Conservation (phyloP, 2,113 vertebrate genomes). For the Charina bottae region DNA sequence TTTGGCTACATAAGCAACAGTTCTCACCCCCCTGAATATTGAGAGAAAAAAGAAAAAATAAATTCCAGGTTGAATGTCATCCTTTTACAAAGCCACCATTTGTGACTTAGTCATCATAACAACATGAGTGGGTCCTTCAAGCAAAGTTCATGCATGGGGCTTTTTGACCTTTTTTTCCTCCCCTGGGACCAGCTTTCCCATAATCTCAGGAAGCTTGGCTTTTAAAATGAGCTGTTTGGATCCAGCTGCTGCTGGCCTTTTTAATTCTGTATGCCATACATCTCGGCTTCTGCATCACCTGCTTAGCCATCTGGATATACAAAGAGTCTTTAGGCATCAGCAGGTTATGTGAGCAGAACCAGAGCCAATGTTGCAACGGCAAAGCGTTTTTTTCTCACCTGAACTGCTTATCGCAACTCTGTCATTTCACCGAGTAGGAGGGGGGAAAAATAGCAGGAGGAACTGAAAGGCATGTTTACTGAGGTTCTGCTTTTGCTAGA, state of each 20-base stretch:
- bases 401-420: background rate
- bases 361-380: background rate
- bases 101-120: background rate
- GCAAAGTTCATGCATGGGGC: background rate
- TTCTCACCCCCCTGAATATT: background rate
- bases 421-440: background rate
- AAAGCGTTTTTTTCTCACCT: background rate
- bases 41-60: background rate
- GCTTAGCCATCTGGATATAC: background rate
- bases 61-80: background rate
- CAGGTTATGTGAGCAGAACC: accelerated
- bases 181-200: background rate
- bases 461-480: background rate
- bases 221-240: constrained; percentile 15
- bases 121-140: background rate
- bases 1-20: too few species aligned
- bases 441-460: background rate
- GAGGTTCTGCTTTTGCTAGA: background rate
- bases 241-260: background rate
- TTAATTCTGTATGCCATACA: background rate
- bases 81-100: background rate
- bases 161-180: background rate
- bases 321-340: background rate
- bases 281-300: background rate
- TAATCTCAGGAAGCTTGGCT: background rate